Evolutionary conservation across 2,888 invertebrate genomes (phyloP), one percentile per base, ranked within the genome.

Genomic region (Crossocerus cetratus): DNA sequence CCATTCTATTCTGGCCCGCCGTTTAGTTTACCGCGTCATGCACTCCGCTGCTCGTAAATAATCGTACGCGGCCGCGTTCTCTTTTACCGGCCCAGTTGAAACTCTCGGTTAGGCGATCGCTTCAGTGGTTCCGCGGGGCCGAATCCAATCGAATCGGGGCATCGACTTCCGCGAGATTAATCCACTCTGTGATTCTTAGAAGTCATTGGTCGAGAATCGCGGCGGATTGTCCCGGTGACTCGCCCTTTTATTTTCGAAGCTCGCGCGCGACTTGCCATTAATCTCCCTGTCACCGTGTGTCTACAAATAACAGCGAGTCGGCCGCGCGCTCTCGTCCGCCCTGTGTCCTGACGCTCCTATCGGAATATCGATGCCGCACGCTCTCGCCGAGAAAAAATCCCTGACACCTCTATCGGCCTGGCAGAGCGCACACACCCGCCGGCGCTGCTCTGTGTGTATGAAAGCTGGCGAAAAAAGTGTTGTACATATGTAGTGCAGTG

Each of bases 241-340:
- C 32, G 32, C 32, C 32, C 8, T 32, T 32, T 32, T 32, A 32
- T 32, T 32, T 32, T 32, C 8, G 32, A 32, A 2, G 5, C 32
- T 11, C 11, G 8, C 11, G 32, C 32, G 8, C 8, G 32, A 43
- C 68, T 62, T 59, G 68, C 65, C 72, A 72, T 68, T 65, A 56
- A 65, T 49, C 21, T 59, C 32, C 0, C 43, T 18, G 22, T 63
- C n/a, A 56, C 18, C 49, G 43, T 59, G n/a, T 68, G 64, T 65
- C 60, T 68, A 65, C 65, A 72, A 74, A 74, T 74, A 72, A 72
- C 74, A 63, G 13, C 49, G 65, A 32, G 5, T 32, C 4, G 5
- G 5, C 3, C 32, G 2, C 23, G n/a, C n/a, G n/a, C 23, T 23
- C 23, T 23, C 72, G 57, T 58, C 66, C 56, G 16, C 59, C 63